A percentile compares a stretch with the other conserved stretches of the same genome.
Evolutionary conservation across 2,888 invertebrate genomes (phyloP).

Genomic region (Phoenoteleia sp.): DNA sequence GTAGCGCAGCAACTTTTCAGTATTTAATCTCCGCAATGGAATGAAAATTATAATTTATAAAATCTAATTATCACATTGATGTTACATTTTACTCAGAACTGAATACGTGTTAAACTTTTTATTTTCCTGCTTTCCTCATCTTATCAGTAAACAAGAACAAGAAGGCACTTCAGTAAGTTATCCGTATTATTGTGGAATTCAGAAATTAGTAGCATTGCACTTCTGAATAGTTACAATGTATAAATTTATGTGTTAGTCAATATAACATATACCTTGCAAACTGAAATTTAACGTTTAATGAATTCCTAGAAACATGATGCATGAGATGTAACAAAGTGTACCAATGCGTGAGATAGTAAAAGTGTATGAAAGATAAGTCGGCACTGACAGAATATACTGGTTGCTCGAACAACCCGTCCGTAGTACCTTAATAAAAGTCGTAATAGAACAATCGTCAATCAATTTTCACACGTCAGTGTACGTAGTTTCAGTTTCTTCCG

Average conservation of each 20-base stretch:
- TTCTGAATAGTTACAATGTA: conserved; percentile 27
- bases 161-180: not conserved
- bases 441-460: conserved; percentile 64
- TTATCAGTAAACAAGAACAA: not conserved
- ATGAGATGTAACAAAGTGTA: conserved; percentile 52
- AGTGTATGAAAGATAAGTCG: conserved; percentile 62
- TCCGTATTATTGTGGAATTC: conserved; percentile 1
- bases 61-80: conserved; percentile 34
- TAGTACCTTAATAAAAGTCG: conserved; percentile 65
- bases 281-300: conserved; percentile 37
- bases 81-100: conserved; percentile 15
- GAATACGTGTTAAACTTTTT: not conserved
- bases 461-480: conserved; percentile 56
- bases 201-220: conserved; percentile 36
- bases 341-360: conserved; percentile 63
- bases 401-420: conserved; percentile 55
- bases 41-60: conserved; percentile 24
- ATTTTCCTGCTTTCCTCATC: not conserved
- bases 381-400: conserved; percentile 56
- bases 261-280: conserved; percentile 38
- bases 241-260: conserved; percentile 29
- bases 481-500: conserved; percentile 51
- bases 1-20: conserved; percentile 25
- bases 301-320: conserved; percentile 39
- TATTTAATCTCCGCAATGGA: conserved; percentile 29